phyloP scores from a whole-genome alignment of 2,888 invertebrate genomes.

The Apodemia duryi region DNA sequence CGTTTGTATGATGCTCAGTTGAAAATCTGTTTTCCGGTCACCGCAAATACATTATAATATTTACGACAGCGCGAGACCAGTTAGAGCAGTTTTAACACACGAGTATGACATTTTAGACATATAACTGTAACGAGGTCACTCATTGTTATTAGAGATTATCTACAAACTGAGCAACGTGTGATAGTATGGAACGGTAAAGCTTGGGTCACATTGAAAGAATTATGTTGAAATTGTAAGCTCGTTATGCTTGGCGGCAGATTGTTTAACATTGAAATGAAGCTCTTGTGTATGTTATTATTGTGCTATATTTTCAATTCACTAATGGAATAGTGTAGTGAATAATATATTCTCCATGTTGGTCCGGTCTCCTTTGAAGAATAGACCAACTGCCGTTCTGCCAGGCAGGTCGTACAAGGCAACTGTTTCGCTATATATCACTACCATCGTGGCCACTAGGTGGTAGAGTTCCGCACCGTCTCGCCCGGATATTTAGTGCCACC shows the following conservation, averaged over 20 bases:
- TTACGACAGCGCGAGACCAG: constrained; percentile 39
- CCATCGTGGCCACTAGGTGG: too few species aligned
- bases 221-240: not conserved
- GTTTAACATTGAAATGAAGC: too few species aligned
- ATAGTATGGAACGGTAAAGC: not conserved
- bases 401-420: too few species aligned
- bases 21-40: constrained; percentile 33
- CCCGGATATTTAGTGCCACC: too few species aligned
- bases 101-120: constrained; percentile 63
- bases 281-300: too few species aligned
- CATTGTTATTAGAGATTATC: constrained; percentile 56
- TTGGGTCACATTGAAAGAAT: not conserved
- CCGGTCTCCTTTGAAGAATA: too few species aligned
- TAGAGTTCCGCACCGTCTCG: too few species aligned
- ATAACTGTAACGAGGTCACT: constrained; percentile 72
- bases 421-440: too few species aligned
- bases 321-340: too few species aligned
- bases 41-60: constrained; percentile 32
- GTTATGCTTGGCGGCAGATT: constrained; percentile 5
- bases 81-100: constrained; percentile 50
- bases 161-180: constrained; percentile 1
- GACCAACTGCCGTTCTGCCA: too few species aligned
- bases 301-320: too few species aligned
- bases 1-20: constrained; percentile 11
- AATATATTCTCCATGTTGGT: too few species aligned